Percentiles rank a stretch among this genome's conserved stretches.
Conservation (phyloP, 1,140 invertebrate genomes). For the Drosophila asahinai region DNA sequence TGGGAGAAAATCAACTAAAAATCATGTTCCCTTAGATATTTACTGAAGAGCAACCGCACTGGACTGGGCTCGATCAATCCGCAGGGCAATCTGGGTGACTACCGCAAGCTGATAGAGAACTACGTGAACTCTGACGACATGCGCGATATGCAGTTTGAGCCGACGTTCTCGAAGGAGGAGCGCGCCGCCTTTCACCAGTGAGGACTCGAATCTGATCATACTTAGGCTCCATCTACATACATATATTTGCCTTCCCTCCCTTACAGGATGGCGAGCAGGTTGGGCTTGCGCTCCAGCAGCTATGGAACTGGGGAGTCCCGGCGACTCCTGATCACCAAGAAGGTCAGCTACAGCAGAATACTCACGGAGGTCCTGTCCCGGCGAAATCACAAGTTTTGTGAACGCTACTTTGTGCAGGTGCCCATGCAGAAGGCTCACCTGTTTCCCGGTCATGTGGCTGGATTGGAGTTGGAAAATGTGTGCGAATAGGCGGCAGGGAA, state of each 20-base stretch:
- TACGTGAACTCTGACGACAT: slow-evolving; percentile 86
- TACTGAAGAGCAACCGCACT: slow-evolving; percentile 74
- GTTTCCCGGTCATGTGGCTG: slow-evolving; percentile 74
- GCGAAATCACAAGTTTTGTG: slow-evolving; percentile 69
- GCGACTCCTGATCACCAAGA: slow-evolving; percentile 85
- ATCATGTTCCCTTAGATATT: slow-evolving; percentile 50
- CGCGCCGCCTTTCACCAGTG: slow-evolving; percentile 89
- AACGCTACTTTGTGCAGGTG: slow-evolving; percentile 81
- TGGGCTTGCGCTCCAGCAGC: slow-evolving; percentile 87
- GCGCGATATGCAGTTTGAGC: slow-evolving; percentile 89
- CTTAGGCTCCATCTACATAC: background rate
- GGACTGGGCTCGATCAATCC: slow-evolving; percentile 63
- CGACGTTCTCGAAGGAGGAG: slow-evolving; percentile 90
- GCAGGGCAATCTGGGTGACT: slow-evolving; percentile 40
- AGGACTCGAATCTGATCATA: slow-evolving; percentile 24
- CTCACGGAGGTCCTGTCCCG: slow-evolving; percentile 63
- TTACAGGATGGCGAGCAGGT: slow-evolving; percentile 75
- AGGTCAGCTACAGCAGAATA: slow-evolving; percentile 56
- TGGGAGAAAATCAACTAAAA: background rate
- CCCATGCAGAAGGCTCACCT: slow-evolving; percentile 71
- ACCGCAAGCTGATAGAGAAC: slow-evolving; percentile 76
- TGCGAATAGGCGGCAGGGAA: slow-evolving; percentile 15
- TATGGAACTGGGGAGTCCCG: slow-evolving; percentile 86
- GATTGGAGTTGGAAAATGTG: slow-evolving; percentile 60
- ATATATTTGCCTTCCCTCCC: background rate